These are phyloP conservation scores for Myopa tessellatipennis DNA, from an alignment of 2,888 invertebrate genomes.

Conservation along the genomic window DNA sequence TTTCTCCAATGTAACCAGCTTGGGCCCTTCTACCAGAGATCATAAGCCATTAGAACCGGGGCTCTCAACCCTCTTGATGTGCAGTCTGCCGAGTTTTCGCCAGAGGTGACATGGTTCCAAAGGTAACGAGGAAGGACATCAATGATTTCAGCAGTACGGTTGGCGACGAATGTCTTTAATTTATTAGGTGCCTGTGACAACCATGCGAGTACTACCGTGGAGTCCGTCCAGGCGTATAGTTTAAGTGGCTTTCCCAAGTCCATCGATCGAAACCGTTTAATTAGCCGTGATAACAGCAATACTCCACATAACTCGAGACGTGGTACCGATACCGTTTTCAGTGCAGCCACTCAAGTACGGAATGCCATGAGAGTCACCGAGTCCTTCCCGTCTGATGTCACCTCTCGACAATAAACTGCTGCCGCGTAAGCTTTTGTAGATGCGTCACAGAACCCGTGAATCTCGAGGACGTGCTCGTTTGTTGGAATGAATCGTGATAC, in stretches of 20 bases:
- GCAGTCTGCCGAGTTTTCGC: conserved; percentile 19
- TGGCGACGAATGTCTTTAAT: neutral
- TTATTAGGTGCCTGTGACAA: neutral
- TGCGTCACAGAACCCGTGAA: too few species aligned
- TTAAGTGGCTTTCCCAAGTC: neutral
- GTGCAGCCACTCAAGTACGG: neutral
- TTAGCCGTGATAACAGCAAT: neutral
- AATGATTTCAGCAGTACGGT: neutral
- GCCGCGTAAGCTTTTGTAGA: too few species aligned
- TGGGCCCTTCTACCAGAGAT: too few species aligned
- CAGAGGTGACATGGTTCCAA: conserved; percentile 18
- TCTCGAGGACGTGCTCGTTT: too few species aligned
- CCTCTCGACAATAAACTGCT: too few species aligned
- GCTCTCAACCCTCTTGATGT: conserved; percentile 16
- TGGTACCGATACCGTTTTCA: neutral
- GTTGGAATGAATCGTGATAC: neutral
- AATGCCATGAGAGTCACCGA: neutral
- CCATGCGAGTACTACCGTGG: neutral
- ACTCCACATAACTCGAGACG: neutral
- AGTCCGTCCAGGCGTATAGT: neutral
- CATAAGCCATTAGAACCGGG: neutral
- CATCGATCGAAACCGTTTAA: neutral
- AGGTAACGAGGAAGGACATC: neutral
- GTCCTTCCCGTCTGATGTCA: too few species aligned
- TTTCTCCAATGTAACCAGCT: too few species aligned